Conservation (phyloP, 2,113 vertebrate species). For the Eudyptes chrysolophus region DNA sequence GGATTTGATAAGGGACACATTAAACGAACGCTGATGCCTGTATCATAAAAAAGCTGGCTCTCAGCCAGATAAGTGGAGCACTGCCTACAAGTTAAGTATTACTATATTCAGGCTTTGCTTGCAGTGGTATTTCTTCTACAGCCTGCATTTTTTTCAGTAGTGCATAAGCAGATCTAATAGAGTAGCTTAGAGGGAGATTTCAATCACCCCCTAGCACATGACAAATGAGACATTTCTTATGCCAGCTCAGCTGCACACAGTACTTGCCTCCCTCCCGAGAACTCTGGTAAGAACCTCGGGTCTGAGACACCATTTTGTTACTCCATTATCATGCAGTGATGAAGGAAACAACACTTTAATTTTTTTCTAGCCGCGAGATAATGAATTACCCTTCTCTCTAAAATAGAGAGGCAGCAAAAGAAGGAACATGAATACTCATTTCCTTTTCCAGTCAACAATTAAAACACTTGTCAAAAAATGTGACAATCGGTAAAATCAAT, state of each 20-base stretch:
- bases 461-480: neutral
- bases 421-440: neutral
- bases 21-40: conserved; percentile 16
- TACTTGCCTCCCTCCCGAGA: neutral
- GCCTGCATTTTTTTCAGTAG: neutral
- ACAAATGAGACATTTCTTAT: neutral
- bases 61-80: neutral
- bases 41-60: neutral
- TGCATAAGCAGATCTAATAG: neutral
- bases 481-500: neutral
- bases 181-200: conserved; percentile 25
- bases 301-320: neutral
- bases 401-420: neutral
- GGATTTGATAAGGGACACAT: conserved; percentile 33
- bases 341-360: conserved; percentile 18
- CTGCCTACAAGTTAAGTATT: neutral
- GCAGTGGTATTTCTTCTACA: neutral
- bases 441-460: conserved; percentile 27
- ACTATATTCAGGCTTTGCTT: neutral
- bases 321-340: neutral
- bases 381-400: neutral
- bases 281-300: neutral
- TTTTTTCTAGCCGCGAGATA: neutral
- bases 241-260: neutral
- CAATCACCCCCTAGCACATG: neutral